Conservation (phyloP, 2,888 invertebrate species). For the Tipula confusa region DNA sequence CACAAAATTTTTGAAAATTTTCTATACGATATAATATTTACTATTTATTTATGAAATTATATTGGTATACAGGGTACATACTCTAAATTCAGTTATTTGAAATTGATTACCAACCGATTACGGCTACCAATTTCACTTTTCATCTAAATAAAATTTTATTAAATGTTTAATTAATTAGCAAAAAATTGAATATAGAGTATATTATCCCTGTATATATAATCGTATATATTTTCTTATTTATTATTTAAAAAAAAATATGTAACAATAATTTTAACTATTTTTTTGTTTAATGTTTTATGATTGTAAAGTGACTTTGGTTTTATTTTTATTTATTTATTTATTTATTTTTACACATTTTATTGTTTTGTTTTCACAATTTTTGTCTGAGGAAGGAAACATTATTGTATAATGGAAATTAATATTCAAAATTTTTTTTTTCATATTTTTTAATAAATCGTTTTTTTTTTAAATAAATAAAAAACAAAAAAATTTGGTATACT, state of each 20-base stretch:
- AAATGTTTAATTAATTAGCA: too few species aligned
- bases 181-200: too few species aligned
- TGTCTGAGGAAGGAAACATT: not conserved
- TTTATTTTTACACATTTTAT: conserved; percentile 17
- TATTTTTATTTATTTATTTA: conserved; percentile 14
- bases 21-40: not conserved
- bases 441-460: not conserved
- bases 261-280: conserved; percentile 25
- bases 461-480: conserved; percentile 27
- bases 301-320: conserved; percentile 20
- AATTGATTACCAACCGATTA: too few species aligned
- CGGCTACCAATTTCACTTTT: too few species aligned
- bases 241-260: conserved; percentile 21
- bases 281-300: not conserved
- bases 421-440: not conserved
- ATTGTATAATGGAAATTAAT: not conserved
- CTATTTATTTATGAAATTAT: conserved; percentile 20
- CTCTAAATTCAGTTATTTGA: too few species aligned
- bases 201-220: too few species aligned
- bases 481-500: conserved; percentile 29
- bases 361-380: not conserved
- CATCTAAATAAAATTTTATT: too few species aligned
- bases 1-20: not conserved
- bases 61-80: too few species aligned
- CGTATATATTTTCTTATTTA: not conserved